These are phyloP conservation scores for Ptilorrhoa leucosticta DNA, from an alignment of 2,113 vertebrate genomes.

Conservation along the genomic window DNA sequence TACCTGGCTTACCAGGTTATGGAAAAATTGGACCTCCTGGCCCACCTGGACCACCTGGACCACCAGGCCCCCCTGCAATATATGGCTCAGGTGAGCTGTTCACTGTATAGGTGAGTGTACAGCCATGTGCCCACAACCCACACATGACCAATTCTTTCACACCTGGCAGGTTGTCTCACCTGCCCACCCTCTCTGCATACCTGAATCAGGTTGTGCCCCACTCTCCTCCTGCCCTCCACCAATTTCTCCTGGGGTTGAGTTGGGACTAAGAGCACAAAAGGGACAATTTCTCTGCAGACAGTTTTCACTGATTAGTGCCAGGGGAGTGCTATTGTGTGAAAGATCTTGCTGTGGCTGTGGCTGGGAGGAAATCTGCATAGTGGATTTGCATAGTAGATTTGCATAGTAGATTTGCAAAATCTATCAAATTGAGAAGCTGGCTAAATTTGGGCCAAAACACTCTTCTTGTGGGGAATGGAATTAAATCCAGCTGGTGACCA, in stretches of 20 bases:
- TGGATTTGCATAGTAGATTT: no score
- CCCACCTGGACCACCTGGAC: slow-evolving; percentile 77
- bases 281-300: not conserved
- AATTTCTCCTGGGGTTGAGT: not conserved
- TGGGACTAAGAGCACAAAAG: not conserved
- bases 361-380: not conserved
- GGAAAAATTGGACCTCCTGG: slow-evolving; percentile 84
- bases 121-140: rapidly evolving
- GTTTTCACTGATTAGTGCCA: not conserved
- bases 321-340: rapidly evolving
- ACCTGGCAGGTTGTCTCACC: not conserved
- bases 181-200: not conserved
- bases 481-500: not conserved
- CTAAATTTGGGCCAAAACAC: not conserved
- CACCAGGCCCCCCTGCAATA: slow-evolving; percentile 69
- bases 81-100: slow-evolving; percentile 76
- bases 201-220: not conserved
- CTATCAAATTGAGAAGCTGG: not conserved
- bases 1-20: slow-evolving; percentile 84
- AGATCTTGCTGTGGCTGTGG: not conserved
- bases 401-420: no score
- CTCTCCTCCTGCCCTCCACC: not conserved
- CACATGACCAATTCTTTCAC: not conserved
- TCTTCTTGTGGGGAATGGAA: not conserved
- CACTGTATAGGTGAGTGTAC: rapidly evolving